Conservation (phyloP, 2,888 invertebrate species). For the Norana najaformis region DNA sequence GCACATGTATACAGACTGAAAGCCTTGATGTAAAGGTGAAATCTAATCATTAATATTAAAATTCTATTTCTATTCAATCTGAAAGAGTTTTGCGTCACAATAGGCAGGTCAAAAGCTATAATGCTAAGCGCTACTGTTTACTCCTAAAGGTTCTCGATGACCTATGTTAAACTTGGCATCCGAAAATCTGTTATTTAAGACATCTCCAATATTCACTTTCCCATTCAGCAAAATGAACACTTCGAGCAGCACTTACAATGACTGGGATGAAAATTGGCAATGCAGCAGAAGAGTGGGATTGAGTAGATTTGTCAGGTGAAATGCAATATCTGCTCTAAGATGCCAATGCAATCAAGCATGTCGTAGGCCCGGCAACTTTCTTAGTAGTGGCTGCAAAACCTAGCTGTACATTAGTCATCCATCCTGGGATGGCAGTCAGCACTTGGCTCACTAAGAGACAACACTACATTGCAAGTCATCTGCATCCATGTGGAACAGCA, state of each 20-base stretch:
- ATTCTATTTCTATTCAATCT: background rate
- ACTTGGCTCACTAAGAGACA: slow-evolving; percentile 7
- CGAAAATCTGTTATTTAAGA: background rate
- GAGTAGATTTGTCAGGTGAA: background rate
- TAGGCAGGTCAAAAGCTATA: background rate
- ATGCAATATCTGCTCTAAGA: background rate
- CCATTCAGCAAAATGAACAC: background rate
- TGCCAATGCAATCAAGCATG: slow-evolving; percentile 13
- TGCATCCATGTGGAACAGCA: slow-evolving; percentile 25
- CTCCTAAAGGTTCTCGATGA: background rate
- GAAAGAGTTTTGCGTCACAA: background rate
- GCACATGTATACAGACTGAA: background rate
- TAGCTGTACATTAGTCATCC: slow-evolving; percentile 3
- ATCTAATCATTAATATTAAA: background rate
- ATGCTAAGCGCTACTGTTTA: too few relatives aligned
- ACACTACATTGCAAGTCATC: slow-evolving; percentile 16
- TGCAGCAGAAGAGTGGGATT: background rate
- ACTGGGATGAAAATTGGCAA: too few relatives aligned
- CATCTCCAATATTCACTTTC: background rate
- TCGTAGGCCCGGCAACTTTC: background rate
- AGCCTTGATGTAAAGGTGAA: background rate
- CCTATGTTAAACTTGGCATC: background rate
- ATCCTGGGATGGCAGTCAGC: slow-evolving; percentile 9
- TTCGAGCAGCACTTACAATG: too few relatives aligned
- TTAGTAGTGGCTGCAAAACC: slow-evolving; percentile 2